Base-by-base conservation (phyloP, 2,888 invertebrate genomes). In the Acrobeloides nanus region DNA sequence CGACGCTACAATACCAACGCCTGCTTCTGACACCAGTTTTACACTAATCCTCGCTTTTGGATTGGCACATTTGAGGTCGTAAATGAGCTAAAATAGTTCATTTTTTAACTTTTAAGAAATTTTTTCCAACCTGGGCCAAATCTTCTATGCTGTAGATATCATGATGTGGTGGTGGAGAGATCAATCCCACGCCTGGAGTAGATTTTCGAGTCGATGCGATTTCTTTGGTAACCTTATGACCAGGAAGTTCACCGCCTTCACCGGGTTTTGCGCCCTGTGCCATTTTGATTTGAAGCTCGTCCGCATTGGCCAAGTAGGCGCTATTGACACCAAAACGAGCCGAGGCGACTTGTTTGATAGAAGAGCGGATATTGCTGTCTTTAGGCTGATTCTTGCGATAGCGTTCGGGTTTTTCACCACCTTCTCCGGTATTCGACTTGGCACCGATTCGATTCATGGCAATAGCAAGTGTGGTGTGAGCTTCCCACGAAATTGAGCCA, bases 141-240 rank as follows among this genome's bases (percentile, higher is more conserved):
- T 97, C 97, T 77, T 97, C 97, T 74, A 97, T 97, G 40, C 92
- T 93, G 79, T 97, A 97, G 77, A 97, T 97, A 73, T 97, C 97
- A 79, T 97, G 97, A 79, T 97, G 97, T 2, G 97, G 97, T 8
- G 97, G 95, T 5, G 97, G 97, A 0, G 92, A 93, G 75, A 97
- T 97, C 7, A 97, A 80, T n/a, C 95, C 95, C 8, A 97, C 97
- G 3, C 92, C 92, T 0, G 95, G 82, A 2, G 97, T 89, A 0
- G 92, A 93, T 74, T 93, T 89, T 45, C 97, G 83, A 0, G 92
- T 92, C 67, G 82, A 82, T 0, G 95, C 97, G 68, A 97, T 97
- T 60, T 89, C 90, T 62, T 85, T 83, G 0, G 92, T 87, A 24
- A 95, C 83, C 76, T 84, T 84, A 70, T 83, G 82, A 2, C 84